A percentile compares a stretch with the other conserved stretches of the same genome.
phyloP scores from a whole-genome alignment of 2,113 vertebrate genomes.

The Orientallactaga bullata region DNA sequence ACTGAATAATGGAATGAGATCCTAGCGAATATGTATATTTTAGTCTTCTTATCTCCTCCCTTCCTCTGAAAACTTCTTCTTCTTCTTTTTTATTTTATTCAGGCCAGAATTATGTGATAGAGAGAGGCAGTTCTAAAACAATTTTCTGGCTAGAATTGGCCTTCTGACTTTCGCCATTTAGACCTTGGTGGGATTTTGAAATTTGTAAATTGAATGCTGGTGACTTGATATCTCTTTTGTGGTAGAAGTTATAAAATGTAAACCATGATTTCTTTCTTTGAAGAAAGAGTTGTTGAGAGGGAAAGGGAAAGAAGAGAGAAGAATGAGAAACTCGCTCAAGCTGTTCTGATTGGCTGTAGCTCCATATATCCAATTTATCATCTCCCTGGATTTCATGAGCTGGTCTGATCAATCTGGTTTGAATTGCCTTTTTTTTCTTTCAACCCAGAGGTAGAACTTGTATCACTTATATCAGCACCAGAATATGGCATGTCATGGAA shows the following conservation, averaged over 20 bases:
- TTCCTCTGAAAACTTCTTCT: neutral
- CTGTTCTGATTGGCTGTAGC: neutral
- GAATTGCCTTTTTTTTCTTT: neutral
- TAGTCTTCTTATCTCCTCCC: rapidly evolving
- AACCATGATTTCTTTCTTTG: neutral
- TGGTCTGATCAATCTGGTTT: neutral
- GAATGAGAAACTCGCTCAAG: neutral
- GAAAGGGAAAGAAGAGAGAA: rapidly evolving
- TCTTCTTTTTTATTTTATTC: neutral
- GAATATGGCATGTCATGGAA: constrained; percentile 8
- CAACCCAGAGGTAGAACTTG: constrained; percentile 42
- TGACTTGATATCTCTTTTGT: neutral
- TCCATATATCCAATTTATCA: neutral
- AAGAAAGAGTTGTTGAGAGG: neutral
- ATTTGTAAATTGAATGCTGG: neutral
- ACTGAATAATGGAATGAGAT: neutral
- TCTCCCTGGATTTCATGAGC: neutral
- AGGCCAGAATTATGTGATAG: neutral
- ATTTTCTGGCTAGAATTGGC: neutral
- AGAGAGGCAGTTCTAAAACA: constrained; percentile 29
- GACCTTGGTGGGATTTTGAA: constrained; percentile 4
- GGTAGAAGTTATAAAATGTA: neutral
- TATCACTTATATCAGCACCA: constrained; percentile 13
- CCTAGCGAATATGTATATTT: neutral
- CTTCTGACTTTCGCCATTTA: neutral